Evolutionary conservation across 2,888 invertebrate species (phyloP).

Genomic region (Acholoe squamosa): DNA sequence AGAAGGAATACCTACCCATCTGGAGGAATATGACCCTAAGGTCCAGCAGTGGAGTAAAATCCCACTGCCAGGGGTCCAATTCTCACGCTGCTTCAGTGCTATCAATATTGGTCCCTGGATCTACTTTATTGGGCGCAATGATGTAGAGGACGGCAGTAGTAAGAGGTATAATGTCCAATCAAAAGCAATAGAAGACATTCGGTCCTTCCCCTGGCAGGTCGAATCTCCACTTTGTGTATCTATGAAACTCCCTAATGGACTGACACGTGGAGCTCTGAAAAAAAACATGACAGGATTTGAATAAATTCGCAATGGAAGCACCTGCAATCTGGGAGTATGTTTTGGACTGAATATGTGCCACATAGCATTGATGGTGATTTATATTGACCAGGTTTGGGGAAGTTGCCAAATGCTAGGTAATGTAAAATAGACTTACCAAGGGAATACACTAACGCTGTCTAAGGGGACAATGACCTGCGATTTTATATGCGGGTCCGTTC

Average conservation of each 20-base stretch:
- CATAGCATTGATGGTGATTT: too few relatives aligned
- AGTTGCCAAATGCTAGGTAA: too few relatives aligned
- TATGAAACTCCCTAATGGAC: conserved; percentile 18
- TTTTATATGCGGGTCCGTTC: too few relatives aligned
- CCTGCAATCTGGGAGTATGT: too few relatives aligned
- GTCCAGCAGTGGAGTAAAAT: conserved; percentile 61
- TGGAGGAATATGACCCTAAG: conserved; percentile 59
- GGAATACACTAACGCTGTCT: too few relatives aligned
- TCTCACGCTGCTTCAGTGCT: conserved; percentile 64
- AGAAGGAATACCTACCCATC: conserved; percentile 35
- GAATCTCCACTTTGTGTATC: conserved; percentile 52
- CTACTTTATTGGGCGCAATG: conserved; percentile 63
- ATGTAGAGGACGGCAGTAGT: conserved; percentile 63
- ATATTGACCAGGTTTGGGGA: too few relatives aligned
- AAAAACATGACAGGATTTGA: background rate
- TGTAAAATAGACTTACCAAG: too few relatives aligned
- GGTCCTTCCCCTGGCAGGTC: conserved; percentile 55
- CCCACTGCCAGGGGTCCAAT: background rate
- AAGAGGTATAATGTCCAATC: conserved; percentile 62
- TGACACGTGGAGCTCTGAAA: background rate
- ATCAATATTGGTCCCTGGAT: conserved; percentile 55
- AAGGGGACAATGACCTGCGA: too few relatives aligned
- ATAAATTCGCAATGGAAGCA: too few relatives aligned
- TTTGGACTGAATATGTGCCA: too few relatives aligned
- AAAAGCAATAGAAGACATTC: conserved; percentile 39